Base-by-base conservation (phyloP, 2,113 vertebrate genomes). In the Kryptolebias marmoratus region DNA sequence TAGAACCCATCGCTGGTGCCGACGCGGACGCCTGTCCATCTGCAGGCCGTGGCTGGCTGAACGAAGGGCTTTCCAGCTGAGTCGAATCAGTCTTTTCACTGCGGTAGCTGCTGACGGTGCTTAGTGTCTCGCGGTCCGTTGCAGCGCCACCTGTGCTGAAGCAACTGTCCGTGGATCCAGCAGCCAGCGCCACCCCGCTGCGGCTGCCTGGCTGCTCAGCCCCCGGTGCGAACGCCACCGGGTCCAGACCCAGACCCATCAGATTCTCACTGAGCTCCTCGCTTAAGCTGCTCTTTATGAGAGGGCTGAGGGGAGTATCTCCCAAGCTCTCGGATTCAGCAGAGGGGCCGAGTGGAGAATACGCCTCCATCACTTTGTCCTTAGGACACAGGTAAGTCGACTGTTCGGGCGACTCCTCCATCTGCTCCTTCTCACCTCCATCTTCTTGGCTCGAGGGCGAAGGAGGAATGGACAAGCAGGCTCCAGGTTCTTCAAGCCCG, bases 21-120 rank as follows among this genome's bases (percentile, higher is more conserved):
- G 89, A 78, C 68, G 67, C 87, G 68, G 60, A 80, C 8, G 48
- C 85, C 58, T 65, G 81, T 64, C 80, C 66, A 30, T 81, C 67
- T 1, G 73, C 31, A 15, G 83, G 85, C 52, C 63, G 84, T 0
- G 88, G 73, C 48, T 90, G 88, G 75, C 94, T 94, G 1, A 94
- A 85, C 0, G 95, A 94, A 1, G 96, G 95, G 83, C 96, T 97
- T 85, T 96, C 96, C 76, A 97, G 88, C 82, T 95, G 96, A 5
- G 96, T 97, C 0, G 96, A 97, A 79, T 96, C 95, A 0, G 96
- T 97, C 72, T 96, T 96, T 88, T 97, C 96, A 9, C 96, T 96
- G 62, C 95, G 95, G 80, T 96, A 96, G 83, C 96, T 97, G 90
- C 96, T 96, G 48, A 96, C 74, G 0, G 96, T 97, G 72, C 95